Base-by-base conservation (phyloP, 2,888 invertebrate genomes). In the Lepeophtheirus nordmannii region DNA sequence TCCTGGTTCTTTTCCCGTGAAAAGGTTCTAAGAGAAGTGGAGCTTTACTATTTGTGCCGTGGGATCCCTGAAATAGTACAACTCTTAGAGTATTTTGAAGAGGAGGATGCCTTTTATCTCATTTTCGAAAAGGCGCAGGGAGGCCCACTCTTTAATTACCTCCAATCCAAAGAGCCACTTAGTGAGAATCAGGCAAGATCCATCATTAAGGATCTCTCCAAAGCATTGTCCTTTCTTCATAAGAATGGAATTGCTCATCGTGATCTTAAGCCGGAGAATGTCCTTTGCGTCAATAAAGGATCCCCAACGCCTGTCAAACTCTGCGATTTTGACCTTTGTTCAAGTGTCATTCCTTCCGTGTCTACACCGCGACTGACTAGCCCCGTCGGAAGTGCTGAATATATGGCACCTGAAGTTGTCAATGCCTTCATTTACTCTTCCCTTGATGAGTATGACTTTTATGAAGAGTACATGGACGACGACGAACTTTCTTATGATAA, bases 221-320 rank as follows among this genome's bases (percentile, higher is more conserved):
- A 86, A 73, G 94, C 94, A 38, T 81, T 97, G 69, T 84, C 89
- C 77, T 96, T 91, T 80, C 83, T 97, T 72, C 97, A 97, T 77
- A 87, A 86, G 74, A 93, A 92, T 81, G 81, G 82, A 67, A 82
- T 84, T 70, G 91, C 92, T 68, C 92, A 93, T 78, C 82, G 96
- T 70, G 96, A 97, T 80, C 82, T 97, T 72, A 97, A 97, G 78
- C 97, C 97, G 23, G 97, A 98, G 80, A 97, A 97, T 80, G 93
- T 97, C 73, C 81, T 97, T 71, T 97, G 97, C 80, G 90, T 91
- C 65, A 80, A 87, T 76, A 80, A 61, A 12, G 39, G 37, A 10
- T 83, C 84, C 69, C 89, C 91, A 75, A 82, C 86, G 71, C 81
- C 96, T 71, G 88, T 98, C 71, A 94, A 96, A 80, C 86, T 97